Base-by-base conservation (phyloP, 2,797 vertebrate species). In the Gorsachius magnificus region DNA sequence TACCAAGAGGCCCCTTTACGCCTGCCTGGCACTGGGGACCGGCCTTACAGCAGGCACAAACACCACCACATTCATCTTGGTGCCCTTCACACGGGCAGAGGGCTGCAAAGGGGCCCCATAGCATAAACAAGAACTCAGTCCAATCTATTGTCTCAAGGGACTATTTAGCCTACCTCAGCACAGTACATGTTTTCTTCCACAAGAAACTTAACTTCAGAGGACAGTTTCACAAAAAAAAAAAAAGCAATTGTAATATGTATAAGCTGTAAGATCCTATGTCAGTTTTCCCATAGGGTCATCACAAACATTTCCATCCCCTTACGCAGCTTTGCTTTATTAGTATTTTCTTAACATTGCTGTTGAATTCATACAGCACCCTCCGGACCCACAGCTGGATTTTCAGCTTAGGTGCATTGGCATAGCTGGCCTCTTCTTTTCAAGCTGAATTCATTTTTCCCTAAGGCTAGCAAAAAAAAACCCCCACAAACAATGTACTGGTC, bases 1-100 rank as follows among this genome's bases (percentile, higher is more conserved):
- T 78, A 76, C 85, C 89, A 83, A 86, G 90, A 76, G 86, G 79
- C 90, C 89, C 89, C 90, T 96, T 95, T 87, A 85, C 9, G n/a
- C 77, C 92, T 83, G 60, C 36, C 90, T 93, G 78, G 84, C 84
- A 56, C 50, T 66, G 79, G 35, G 91, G 86, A 92, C 93, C 25
- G 46, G 84, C 51, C 86, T 63, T 80, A 83, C 61, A 91, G 86
- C 22, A 68, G 94, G 65, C 57, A 88, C 78, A 83, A 81, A 89
- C 80, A 93, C 75, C 63, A 36, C 43, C 77, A 68, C 91, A 48
- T 94, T 95, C 84, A 93, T 81, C 38, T 53, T 31, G 3, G 5
- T 51, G 63, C 65, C 81, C 65, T 68, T 83, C 72, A 22, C 28
- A 3, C 46, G 76, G 82, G 56, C 69, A 85, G 45, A 78, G 76